These are phyloP conservation scores for Catamblyrhynchus diadema DNA, from an alignment of 2,797 vertebrate species.

Conservation along the genomic window DNA sequence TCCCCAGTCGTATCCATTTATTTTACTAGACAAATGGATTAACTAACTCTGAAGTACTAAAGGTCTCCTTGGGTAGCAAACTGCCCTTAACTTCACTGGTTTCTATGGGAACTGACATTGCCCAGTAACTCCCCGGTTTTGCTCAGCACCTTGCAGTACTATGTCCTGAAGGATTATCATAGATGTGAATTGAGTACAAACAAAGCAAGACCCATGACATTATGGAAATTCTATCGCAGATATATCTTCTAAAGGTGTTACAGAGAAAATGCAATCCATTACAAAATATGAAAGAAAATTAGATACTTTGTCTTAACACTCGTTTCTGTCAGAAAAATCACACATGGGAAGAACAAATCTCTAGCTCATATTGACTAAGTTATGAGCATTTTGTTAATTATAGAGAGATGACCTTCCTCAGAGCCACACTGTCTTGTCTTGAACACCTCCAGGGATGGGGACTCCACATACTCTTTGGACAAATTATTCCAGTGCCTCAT, in stretches of 20 bases:
- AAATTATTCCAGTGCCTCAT: not conserved
- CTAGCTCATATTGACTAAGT: not conserved
- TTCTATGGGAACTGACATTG: not conserved
- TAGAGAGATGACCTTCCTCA: not conserved
- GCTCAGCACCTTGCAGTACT: not conserved
- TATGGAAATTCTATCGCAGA: not conserved
- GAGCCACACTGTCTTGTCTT: not conserved
- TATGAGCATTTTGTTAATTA: slow-evolving; percentile 15
- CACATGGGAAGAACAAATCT: not conserved
- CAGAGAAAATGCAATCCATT: not conserved
- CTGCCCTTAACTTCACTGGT: not conserved
- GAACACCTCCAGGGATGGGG: not conserved
- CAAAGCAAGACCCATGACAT: not conserved
- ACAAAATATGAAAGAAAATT: not conserved
- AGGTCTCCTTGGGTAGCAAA: slow-evolving; percentile 26
- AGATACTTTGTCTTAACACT: not conserved
- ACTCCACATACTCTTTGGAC: not conserved
- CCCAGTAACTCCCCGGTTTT: not conserved
- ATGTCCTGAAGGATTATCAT: not conserved
- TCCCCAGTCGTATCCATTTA: not conserved
- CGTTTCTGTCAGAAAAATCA: not conserved
- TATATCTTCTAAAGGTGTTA: not conserved
- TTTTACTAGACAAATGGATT: slow-evolving; percentile 42
- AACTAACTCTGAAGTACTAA: slow-evolving; percentile 21
- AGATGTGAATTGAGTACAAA: not conserved